Evolutionary conservation across 2,888 invertebrate genomes (phyloP).

Genomic region (Orthosia gothica): DNA sequence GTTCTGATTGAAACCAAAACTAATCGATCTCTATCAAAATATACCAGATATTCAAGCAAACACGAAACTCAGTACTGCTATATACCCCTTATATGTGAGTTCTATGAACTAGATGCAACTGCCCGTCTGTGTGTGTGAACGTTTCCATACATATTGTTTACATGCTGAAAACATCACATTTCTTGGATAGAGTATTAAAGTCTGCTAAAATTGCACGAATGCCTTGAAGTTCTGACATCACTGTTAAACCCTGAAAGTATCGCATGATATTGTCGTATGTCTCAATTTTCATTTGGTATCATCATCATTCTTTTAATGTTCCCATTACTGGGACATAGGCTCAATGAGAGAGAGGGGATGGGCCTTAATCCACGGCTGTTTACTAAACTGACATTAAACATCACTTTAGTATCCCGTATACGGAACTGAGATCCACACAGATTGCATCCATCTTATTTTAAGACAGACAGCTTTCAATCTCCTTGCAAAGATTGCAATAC

Average conservation of each 20-base stretch:
- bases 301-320: too few relatives aligned
- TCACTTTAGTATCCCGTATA: background rate
- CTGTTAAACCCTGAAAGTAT: conserved; percentile 12
- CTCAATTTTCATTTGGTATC: background rate
- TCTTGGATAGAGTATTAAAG: conserved; percentile 5
- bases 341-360: too few relatives aligned
- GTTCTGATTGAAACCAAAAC: background rate
- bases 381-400: background rate
- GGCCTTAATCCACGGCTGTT: background rate
- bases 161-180: conserved; percentile 12
- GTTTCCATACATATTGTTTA: conserved; percentile 23
- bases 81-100: background rate
- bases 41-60: conserved; percentile 7
- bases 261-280: background rate
- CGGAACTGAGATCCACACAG: background rate
- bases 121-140: background rate
- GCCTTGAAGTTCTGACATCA: background rate
- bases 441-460: background rate
- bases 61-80: conserved; percentile 1
- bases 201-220: conserved; percentile 10
- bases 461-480: background rate
- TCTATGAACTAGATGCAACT: conserved; percentile 1
- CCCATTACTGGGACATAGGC: too few relatives aligned
- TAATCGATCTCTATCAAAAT: conserved; percentile 4
- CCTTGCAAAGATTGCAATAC: background rate